phyloP scores from a whole-genome alignment of 2,113 vertebrate species.

The Cyphomyrus plagiostoma region DNA sequence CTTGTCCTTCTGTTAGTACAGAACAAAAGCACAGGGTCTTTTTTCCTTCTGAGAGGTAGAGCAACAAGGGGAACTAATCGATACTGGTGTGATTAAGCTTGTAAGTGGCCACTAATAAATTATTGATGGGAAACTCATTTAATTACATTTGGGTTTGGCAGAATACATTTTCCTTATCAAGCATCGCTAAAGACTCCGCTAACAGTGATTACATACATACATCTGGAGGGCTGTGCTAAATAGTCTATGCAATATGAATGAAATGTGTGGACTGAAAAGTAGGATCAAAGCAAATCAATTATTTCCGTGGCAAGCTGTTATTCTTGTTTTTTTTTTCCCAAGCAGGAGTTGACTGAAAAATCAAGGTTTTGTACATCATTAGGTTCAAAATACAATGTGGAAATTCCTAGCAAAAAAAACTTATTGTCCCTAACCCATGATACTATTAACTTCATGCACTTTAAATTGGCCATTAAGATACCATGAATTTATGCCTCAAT shows the following conservation, averaged over 20 bases:
- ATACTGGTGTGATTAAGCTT: slow-evolving; percentile 61
- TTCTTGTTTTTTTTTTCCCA: background rate
- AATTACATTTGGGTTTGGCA: slow-evolving; percentile 53
- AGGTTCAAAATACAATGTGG: background rate
- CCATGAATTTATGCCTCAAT: background rate
- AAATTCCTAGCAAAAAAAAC: background rate
- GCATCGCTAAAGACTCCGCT: slow-evolving; percentile 8
- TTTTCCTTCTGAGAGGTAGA: slow-evolving; percentile 48
- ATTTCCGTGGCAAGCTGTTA: background rate
- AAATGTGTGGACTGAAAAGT: background rate
- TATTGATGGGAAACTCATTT: slow-evolving; percentile 55
- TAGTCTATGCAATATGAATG: background rate
- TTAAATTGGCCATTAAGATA: background rate
- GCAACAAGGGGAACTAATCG: slow-evolving; percentile 49
- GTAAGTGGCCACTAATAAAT: slow-evolving; percentile 57
- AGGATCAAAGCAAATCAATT: background rate
- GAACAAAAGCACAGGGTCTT: slow-evolving; percentile 42
- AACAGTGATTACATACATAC: background rate
- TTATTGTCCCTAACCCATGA: background rate
- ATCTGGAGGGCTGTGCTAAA: background rate
- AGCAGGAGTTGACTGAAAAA: background rate
- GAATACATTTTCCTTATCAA: slow-evolving; percentile 51
- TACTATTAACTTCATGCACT: background rate
- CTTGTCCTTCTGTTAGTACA: slow-evolving; percentile 1
- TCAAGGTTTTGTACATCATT: background rate